These are phyloP conservation scores for Notothenia coriiceps DNA, from an alignment of 2,113 vertebrate genomes.

Conservation along the genomic window DNA sequence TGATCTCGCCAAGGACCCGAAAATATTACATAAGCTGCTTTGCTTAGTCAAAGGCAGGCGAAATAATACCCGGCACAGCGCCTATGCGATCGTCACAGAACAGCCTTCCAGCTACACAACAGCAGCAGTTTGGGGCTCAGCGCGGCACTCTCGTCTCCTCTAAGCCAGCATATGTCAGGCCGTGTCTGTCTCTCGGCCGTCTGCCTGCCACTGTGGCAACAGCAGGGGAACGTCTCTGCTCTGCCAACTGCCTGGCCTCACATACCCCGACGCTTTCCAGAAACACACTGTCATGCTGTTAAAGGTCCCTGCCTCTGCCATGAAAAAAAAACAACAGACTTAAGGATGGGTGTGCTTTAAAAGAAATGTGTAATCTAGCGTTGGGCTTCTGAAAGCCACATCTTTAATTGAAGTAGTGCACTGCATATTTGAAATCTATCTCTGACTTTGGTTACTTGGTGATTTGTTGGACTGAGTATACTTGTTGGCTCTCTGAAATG, in stretches of 20 bases:
- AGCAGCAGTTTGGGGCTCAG: constrained; percentile 59
- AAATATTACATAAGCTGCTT: constrained; percentile 79
- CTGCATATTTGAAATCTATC: background rate
- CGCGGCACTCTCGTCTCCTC: constrained; percentile 56
- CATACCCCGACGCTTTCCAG: constrained; percentile 42
- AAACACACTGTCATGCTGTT: constrained; percentile 63
- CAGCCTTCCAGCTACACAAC: constrained; percentile 67
- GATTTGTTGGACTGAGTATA: constrained; percentile 5
- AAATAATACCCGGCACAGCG: constrained; percentile 54
- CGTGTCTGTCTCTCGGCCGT: constrained; percentile 62
- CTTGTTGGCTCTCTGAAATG: constrained; percentile 7
- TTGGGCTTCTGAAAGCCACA: background rate
- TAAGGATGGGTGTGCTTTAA: background rate
- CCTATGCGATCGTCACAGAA: constrained; percentile 43
- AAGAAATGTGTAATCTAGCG: constrained; percentile 9
- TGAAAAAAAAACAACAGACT: constrained; percentile 27
- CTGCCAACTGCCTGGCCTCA: constrained; percentile 70
- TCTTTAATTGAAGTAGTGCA: constrained; percentile 23
- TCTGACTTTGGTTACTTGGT: constrained; percentile 36
- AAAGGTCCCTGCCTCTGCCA: constrained; percentile 45
- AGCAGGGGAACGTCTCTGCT: constrained; percentile 62
- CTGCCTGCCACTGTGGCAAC: constrained; percentile 69
- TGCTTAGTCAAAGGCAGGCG: constrained; percentile 68
- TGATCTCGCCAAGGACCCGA: constrained; percentile 71
- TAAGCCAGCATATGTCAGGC: constrained; percentile 77